A percentile compares a stretch with the other conserved stretches of the same genome.
Conservation (phyloP, 2,797 vertebrate species). For the Phrynocephalus guinanensis region DNA sequence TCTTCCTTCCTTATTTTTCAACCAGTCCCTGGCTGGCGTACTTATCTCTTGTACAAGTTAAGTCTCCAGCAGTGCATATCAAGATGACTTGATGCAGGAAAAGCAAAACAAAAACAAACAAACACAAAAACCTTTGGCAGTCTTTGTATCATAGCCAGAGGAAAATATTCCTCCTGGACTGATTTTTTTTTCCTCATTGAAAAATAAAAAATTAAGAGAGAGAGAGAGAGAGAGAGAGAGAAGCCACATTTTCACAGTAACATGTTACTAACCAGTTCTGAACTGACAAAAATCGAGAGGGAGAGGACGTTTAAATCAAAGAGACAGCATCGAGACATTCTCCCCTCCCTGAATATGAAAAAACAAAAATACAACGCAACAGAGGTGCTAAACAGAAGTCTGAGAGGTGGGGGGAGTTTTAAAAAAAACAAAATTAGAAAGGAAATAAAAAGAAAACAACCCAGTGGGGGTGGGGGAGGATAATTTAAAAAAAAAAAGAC, state of each 20-base stretch:
- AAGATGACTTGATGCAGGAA: conserved; percentile 46
- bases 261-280: conserved; percentile 69
- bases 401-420: background rate
- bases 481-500: conserved; percentile 24
- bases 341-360: conserved; percentile 39
- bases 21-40: conserved; percentile 39
- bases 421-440: background rate
- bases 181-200: conserved; percentile 16
- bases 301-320: conserved; percentile 33
- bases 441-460: background rate
- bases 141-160: conserved; percentile 59
- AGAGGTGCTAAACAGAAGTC: conserved; percentile 47
- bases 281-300: conserved; percentile 45
- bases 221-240: conserved; percentile 36
- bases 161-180: conserved; percentile 60
- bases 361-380: conserved; percentile 48
- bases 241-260: conserved; percentile 76
- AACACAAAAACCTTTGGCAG: conserved; percentile 68
- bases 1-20: conserved; percentile 13
- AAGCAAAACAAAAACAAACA: background rate
- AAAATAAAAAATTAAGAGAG: conserved; percentile 4
- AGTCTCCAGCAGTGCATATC: conserved; percentile 60
- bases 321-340: background rate
- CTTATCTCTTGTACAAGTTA: background rate
- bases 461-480: background rate